Conservation (phyloP, 2,113 vertebrate genomes). For the Saccopteryx leptura region DNA sequence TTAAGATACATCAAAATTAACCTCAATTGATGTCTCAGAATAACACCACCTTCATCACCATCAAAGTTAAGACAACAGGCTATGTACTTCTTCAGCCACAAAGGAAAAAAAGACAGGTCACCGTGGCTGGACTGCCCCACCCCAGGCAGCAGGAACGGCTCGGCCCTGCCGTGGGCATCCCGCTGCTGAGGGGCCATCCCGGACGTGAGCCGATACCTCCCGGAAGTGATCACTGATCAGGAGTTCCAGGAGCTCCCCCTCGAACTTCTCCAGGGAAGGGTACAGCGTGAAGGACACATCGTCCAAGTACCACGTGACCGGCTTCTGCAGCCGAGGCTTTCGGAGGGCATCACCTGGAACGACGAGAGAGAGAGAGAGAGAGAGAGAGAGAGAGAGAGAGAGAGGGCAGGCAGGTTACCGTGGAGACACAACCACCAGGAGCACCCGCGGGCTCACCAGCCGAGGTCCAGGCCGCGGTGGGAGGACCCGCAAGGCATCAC, state of each 20-base stretch:
- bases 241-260: slow-evolving; percentile 93
- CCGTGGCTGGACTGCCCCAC: accelerated
- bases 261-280: slow-evolving; percentile 95
- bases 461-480: accelerated
- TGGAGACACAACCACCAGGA: not conserved
- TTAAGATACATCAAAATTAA: not conserved
- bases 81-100: not conserved
- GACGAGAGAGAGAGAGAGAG: not conserved
- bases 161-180: not conserved
- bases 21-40: too few relatives aligned
- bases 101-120: not conserved
- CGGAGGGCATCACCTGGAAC: slow-evolving; percentile 90
- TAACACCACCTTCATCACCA: not conserved
- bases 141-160: accelerated
- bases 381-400: not conserved
- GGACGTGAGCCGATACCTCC: slow-evolving; percentile 86
- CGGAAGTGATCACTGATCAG: slow-evolving; percentile 91
- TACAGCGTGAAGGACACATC: slow-evolving; percentile 90
- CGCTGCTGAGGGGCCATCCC: accelerated
- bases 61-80: accelerated
- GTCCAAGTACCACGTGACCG: slow-evolving; percentile 90
- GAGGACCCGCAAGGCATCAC: too few relatives aligned
- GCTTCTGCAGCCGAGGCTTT: slow-evolving; percentile 92
- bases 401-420: not conserved
- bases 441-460: not conserved